Base-by-base conservation (phyloP, 2,888 invertebrate species). In the Leptinotarsa haldemani region DNA sequence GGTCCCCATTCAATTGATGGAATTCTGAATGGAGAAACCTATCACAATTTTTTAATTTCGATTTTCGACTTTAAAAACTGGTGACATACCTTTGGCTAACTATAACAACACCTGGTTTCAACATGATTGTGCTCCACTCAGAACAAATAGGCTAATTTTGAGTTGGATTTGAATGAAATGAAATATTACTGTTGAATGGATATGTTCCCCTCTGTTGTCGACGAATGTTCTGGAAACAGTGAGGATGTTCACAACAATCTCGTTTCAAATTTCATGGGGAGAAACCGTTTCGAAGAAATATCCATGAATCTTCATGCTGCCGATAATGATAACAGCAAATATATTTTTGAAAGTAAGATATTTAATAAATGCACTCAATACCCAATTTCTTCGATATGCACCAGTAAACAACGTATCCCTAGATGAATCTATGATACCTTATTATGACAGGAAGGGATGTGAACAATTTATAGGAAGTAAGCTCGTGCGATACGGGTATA, bases 321-420 rank as follows among this genome's bases (percentile, higher is more conserved):
- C n/a, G 72, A 72, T 50, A 64, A 72, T 58, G 77, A 81, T 52
- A 20, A 50, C 74, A 13, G 25, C 18, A 68, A 15, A 9, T 52
- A 61, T 65, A 20, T 4, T 70, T 22, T 64, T 22, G 9, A 73
- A 73, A 64, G 53, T 73, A 16, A 18, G 69, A n/a, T 30, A 63
- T 52, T 52, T 73, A 13, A 70, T 70, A 3, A 69, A 74, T 15
- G 20, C 16, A n/a, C 16, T 30, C 16, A 73, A 72, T 25, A 5
- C 1, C 13, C 18, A 46, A 16, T 30, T 63, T n/a, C 15, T 53
- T 7, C 3, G 22, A 16, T 68, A 53, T 63, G 25, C 3, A 25
- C 25, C 69, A 5, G 18, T 71, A 67, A 66, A 71, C 18, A 13
- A 16, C 4, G 16, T 70, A 15, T 70, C 70, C 5, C 25, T 70